A percentile compares a stretch with the other conserved stretches of the same genome.
phyloP scores from a whole-genome alignment of 1,140 invertebrate genomes.

The Tribolium castaneum region DNA sequence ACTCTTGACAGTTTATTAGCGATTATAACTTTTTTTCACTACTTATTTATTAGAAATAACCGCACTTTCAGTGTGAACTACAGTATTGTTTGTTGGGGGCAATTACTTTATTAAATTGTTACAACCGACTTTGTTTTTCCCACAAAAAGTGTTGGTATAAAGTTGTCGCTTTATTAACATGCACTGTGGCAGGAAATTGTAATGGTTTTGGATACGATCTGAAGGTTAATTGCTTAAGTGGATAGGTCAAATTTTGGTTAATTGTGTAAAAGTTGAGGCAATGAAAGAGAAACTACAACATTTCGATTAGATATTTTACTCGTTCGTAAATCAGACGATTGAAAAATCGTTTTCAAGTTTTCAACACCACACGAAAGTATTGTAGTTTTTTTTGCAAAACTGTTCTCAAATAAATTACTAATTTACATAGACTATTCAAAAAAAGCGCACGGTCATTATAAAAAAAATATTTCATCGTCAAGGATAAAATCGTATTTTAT shows the following conservation, averaged over 20 bases:
- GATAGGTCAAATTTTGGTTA: background rate
- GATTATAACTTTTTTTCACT: no score
- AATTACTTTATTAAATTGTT: background rate
- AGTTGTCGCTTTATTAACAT: background rate
- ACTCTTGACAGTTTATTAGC: no score
- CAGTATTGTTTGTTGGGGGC: background rate
- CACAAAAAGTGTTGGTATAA: background rate
- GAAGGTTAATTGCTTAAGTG: background rate
- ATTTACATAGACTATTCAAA: no score
- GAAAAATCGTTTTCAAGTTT: background rate
- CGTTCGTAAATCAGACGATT: no score
- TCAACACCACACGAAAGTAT: no score
- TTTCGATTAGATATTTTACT: background rate
- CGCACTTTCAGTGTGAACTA: background rate
- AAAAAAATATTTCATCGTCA: no score
- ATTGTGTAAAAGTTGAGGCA: background rate
- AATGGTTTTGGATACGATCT: background rate
- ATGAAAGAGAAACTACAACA: background rate
- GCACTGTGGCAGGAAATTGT: background rate
- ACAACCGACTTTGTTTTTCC: background rate
- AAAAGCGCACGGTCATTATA: no score
- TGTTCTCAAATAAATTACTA: no score
- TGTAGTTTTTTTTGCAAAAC: no score
- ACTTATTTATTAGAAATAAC: background rate
- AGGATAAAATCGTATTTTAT: no score